Evolutionary conservation across 1,140 invertebrate species (phyloP), one percentile per base, ranked within the genome.

Genomic region (Trypoxylus dichotomus): DNA sequence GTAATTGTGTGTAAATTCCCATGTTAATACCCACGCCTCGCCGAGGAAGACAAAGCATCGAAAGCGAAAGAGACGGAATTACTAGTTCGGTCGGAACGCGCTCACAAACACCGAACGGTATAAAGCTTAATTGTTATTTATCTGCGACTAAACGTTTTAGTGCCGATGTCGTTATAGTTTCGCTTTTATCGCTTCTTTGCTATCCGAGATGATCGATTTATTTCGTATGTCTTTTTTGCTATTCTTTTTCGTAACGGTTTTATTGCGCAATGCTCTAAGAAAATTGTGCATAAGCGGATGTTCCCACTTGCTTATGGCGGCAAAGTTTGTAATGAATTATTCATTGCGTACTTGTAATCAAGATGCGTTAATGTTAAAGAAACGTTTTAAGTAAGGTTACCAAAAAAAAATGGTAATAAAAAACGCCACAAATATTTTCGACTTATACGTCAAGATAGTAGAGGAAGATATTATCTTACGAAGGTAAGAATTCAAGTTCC

Each of bases 1-100:
- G 79, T 79, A 78, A 79, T 79, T 78, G 79, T 78, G 77, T 78
- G 77, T 75, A 79, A 79, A 79, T 79, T 75, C 60, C 60, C 77
- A 78, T 79, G 79, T 78, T 78, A 78, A 79, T 79, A 76, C 76
- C 60, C 13, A 19, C 43, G 25, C 79, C 74, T 60, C 43, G 72
- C 75, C 74, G 76, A 32, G 29, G 7, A 73, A n/a, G 71, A 32
- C 15, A n/a, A 21, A 73, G 29, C 32, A 73, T 8, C 11, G 27
- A 27, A 73, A 68, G 3, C 1, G 29, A 73, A 32, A 73, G 29
- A 73, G 60, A 63, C 21, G 60, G 60, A 24, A 63, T 21, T 63
- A 24, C 10, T 63, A 63, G 60, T 63, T 63, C 60, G 60, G 60
- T 63, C n/a, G n/a, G 21, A 63, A 63, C 60, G 21, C 21, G 21